These are phyloP conservation scores for Uloborus diversus DNA, from an alignment of 1,140 invertebrate genomes.

Conservation along the genomic window DNA sequence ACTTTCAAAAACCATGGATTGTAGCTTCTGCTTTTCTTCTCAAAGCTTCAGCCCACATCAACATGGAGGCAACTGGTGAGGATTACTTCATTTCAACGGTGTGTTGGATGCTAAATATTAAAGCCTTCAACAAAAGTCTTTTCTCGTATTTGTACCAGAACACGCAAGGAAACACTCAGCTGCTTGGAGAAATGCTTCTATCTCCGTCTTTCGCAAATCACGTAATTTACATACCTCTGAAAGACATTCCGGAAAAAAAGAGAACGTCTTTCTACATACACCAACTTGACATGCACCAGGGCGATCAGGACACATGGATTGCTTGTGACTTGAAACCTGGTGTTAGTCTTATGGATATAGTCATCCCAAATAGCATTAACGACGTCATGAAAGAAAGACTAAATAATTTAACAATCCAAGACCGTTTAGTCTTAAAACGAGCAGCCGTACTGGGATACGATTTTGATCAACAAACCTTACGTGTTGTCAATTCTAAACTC, in stretches of 20 bases:
- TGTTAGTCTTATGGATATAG: too few relatives aligned
- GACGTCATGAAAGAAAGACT: constrained; percentile 17
- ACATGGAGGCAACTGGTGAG: background rate
- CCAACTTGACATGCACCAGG: too few relatives aligned
- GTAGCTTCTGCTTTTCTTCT: background rate
- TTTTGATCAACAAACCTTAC: constrained; percentile 10
- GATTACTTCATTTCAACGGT: background rate
- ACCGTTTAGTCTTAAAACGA: constrained; percentile 13
- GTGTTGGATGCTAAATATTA: background rate
- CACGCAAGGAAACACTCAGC: background rate
- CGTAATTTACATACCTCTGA: too few relatives aligned
- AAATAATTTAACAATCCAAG: constrained; percentile 16
- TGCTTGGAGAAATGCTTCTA: background rate
- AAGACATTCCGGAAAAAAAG: too few relatives aligned
- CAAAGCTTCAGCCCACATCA: background rate
- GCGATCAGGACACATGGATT: too few relatives aligned
- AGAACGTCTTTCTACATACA: too few relatives aligned
- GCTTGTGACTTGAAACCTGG: too few relatives aligned
- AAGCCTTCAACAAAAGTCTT: background rate
- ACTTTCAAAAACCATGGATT: background rate
- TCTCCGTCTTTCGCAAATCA: too few relatives aligned
- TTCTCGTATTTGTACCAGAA: background rate
- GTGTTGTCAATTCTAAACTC: too few relatives aligned
- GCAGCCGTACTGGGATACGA: constrained; percentile 7
- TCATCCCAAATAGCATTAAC: too few relatives aligned